These are phyloP conservation scores for Blennius ocellaris DNA, from an alignment of 2,113 vertebrate species.

Conservation along the genomic window DNA sequence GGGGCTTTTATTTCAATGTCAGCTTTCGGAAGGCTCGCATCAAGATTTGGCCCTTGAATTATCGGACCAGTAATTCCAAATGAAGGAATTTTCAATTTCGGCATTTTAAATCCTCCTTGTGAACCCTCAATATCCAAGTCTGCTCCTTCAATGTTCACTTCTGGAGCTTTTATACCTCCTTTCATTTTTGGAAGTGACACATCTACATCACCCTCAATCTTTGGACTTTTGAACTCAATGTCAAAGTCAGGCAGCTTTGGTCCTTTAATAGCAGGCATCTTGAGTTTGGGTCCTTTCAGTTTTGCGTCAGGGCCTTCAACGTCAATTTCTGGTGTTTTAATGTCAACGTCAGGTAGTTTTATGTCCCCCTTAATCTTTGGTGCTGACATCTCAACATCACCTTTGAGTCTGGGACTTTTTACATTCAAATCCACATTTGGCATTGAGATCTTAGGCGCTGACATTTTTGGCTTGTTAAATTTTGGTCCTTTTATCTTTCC, in stretches of 20 bases:
- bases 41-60: slow-evolving; percentile 18
- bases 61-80: slow-evolving; percentile 73
- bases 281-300: slow-evolving; percentile 24
- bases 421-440: slow-evolving; percentile 20
- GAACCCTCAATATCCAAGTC: background rate
- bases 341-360: background rate
- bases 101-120: slow-evolving; percentile 37
- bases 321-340: background rate
- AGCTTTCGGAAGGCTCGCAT: slow-evolving; percentile 1
- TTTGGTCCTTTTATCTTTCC: slow-evolving; percentile 36
- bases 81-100: slow-evolving; percentile 72
- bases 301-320: slow-evolving; percentile 1
- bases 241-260: slow-evolving; percentile 2
- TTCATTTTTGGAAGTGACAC: background rate
- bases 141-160: slow-evolving; percentile 9
- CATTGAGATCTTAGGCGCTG: slow-evolving; percentile 11
- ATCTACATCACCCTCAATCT: slow-evolving; percentile 51
- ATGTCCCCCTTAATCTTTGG: slow-evolving; percentile 45
- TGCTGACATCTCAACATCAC: background rate
- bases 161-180: background rate
- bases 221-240: background rate
- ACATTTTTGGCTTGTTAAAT: slow-evolving; percentile 11
- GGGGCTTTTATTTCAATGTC: slow-evolving; percentile 15
- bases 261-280: slow-evolving; percentile 34
- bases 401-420: slow-evolving; percentile 39